phyloP scores from a whole-genome alignment of 2,888 invertebrate genomes.

The Linnaemya vulpina region DNA sequence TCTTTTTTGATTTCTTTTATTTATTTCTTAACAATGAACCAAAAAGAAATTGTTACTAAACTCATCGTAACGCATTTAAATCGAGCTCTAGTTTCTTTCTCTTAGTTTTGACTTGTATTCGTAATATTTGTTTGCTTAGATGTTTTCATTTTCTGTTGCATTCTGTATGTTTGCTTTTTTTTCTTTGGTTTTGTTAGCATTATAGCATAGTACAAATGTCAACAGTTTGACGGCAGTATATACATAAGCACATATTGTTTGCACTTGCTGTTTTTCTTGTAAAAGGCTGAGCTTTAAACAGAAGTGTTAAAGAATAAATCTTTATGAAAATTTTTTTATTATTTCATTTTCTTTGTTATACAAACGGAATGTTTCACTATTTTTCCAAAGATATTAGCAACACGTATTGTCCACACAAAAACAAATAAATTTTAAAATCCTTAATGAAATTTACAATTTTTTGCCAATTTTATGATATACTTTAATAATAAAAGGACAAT shows the following conservation, averaged over 20 bases:
- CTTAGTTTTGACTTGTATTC: slow-evolving; percentile 5
- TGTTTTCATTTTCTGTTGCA: not conserved
- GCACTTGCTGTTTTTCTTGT: slow-evolving; percentile 14
- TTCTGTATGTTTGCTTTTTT: not conserved
- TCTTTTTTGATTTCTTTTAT: not conserved
- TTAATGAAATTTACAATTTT: too few species aligned
- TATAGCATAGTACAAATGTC: slow-evolving; percentile 58
- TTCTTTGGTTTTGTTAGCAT: slow-evolving; percentile 26
- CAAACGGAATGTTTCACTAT: too few species aligned
- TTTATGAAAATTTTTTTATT: not conserved
- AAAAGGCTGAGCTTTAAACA: not conserved
- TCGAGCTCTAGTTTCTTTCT: slow-evolving; percentile 60
- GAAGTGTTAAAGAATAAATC: not conserved
- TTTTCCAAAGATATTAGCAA: too few species aligned
- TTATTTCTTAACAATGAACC: slow-evolving; percentile 39
- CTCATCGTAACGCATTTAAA: slow-evolving; percentile 52
- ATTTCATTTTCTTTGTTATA: too few species aligned
- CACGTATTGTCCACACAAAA: too few species aligned
- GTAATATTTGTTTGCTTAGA: not conserved
- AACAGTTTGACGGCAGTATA: slow-evolving; percentile 53
- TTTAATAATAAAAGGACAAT: too few species aligned
- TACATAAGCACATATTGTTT: slow-evolving; percentile 63
- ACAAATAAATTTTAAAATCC: too few species aligned
- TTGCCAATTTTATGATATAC: too few species aligned
- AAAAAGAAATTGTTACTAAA: slow-evolving; percentile 20